Conservation (phyloP, 2,113 vertebrate genomes). For the Myodes glareolus region DNA sequence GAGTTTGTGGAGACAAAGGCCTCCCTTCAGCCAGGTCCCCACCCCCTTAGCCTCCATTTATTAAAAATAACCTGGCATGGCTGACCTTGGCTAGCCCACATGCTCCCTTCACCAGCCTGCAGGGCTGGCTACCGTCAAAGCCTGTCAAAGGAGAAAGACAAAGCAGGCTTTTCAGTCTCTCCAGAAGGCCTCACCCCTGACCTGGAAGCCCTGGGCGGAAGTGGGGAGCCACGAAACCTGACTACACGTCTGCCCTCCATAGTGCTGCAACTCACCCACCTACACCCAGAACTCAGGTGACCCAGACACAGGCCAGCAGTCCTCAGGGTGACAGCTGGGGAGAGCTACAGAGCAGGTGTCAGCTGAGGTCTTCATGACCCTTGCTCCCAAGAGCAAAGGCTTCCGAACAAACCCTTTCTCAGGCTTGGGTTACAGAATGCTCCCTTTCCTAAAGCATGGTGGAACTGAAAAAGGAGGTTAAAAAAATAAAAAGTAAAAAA, state of each 20-base stretch:
- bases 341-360: not conserved
- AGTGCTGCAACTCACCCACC: not conserved
- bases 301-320: not conserved
- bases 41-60: not conserved
- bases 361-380: not conserved
- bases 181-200: not conserved
- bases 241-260: not conserved
- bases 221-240: not conserved
- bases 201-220: not conserved
- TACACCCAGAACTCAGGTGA: not conserved
- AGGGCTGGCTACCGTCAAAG: not conserved
- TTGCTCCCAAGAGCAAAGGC: not conserved
- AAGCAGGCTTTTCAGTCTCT: slow-evolving; percentile 16
- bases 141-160: not conserved
- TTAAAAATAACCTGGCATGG: not conserved
- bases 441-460: not conserved
- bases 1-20: slow-evolving; percentile 42
- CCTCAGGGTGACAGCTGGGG: not conserved
- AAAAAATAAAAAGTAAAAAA: not conserved
- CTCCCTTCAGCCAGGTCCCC: slow-evolving; percentile 37
- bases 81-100: not conserved
- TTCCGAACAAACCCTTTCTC: not conserved
- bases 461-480: not conserved
- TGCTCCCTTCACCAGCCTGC: not conserved
- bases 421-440: not conserved